phyloP scores from a whole-genome alignment of 2,797 vertebrate genomes.

The Falco novaeseelandiae region DNA sequence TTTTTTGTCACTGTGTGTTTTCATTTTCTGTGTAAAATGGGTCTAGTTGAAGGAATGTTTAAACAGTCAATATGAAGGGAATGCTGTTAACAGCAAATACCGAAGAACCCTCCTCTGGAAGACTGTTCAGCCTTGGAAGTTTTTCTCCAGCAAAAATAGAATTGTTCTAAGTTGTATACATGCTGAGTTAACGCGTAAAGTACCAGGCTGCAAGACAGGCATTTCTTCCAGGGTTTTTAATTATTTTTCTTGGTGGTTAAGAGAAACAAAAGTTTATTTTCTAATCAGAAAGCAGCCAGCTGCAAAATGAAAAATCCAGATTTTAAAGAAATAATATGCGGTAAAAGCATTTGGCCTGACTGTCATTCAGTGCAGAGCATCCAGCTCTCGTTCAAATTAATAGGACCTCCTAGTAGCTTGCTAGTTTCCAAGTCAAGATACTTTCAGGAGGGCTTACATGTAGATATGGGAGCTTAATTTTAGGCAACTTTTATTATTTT shows the following conservation, averaged over 20 bases:
- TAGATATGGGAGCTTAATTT: neutral
- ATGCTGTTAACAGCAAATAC: neutral
- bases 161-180: neutral
- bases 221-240: neutral
- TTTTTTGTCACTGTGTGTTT: slow-evolving; percentile 4
- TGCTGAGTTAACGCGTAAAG: neutral
- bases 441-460: neutral
- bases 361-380: neutral
- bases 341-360: neutral
- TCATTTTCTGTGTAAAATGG: neutral
- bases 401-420: neutral
- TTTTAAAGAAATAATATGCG: neutral
- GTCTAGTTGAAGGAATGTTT: neutral
- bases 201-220: neutral
- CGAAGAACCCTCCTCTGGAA: neutral
- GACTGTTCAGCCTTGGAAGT: neutral
- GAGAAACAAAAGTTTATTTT: neutral
- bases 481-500: neutral
- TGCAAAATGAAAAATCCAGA: neutral
- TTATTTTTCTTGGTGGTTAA: neutral
- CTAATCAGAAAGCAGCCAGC: neutral
- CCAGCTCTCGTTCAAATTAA: neutral
- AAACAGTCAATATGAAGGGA: neutral
- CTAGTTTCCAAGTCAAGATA: neutral
- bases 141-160: neutral